Evolutionary conservation across 2,797 vertebrate genomes (phyloP).

Genomic region (Hippoglossus hippoglossus): DNA sequence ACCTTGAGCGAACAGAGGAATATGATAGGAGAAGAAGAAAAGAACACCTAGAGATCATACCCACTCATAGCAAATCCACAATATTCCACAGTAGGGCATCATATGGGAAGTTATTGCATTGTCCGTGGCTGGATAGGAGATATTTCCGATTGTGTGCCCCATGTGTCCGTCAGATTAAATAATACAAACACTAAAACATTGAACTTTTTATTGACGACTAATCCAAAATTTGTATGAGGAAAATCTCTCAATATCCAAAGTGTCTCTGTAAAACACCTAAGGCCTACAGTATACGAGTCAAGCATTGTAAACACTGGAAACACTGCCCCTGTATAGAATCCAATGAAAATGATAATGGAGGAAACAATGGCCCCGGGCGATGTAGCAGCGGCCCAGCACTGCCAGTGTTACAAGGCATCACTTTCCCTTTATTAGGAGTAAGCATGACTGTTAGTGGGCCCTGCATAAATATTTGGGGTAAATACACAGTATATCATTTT

Average conservation of each 20-base stretch:
- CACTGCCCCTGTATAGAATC: constrained; percentile 74
- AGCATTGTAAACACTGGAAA: constrained; percentile 77
- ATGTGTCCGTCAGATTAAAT: constrained; percentile 46
- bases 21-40: constrained; percentile 16
- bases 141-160: constrained; percentile 36
- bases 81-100: constrained; percentile 10
- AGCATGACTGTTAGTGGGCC: constrained; percentile 91
- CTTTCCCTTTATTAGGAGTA: constrained; percentile 85
- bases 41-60: constrained; percentile 23
- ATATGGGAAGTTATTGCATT: constrained; percentile 1
- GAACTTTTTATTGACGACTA: constrained; percentile 71
- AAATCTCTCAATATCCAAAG: constrained; percentile 65
- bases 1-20: constrained; percentile 49
- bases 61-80: constrained; percentile 8
- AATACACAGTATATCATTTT: constrained; percentile 99
- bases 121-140: constrained; percentile 24
- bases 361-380: constrained; percentile 82
- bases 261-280: constrained; percentile 63
- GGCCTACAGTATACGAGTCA: constrained; percentile 71
- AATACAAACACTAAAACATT: constrained; percentile 37
- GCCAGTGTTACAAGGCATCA: constrained; percentile 84
- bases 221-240: constrained; percentile 56
- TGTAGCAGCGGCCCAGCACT: constrained; percentile 72
- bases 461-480: constrained; percentile 96
- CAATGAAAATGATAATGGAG: constrained; percentile 86